A percentile compares a stretch with the other conserved stretches of the same genome.
Conservation (phyloP, 1,140 invertebrate species). For the Coenobita brevimanus region DNA sequence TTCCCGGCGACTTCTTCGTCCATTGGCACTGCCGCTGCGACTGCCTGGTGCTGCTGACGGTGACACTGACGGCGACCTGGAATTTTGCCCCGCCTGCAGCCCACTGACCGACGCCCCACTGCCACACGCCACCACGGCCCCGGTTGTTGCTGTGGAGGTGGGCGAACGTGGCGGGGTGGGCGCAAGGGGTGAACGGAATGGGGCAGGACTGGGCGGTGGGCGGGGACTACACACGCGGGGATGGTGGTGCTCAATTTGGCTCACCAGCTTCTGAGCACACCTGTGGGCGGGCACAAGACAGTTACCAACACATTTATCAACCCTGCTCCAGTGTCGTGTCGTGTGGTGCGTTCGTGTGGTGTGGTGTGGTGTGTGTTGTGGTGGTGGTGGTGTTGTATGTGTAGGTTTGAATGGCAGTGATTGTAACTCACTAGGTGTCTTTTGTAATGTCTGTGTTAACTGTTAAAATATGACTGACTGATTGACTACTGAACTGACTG, state of each 20-base stretch:
- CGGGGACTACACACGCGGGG: conserved; percentile 17
- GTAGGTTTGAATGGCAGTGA: no score
- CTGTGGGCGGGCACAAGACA: conserved; percentile 12
- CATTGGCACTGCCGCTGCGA: conserved; percentile 15
- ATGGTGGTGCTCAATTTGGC: conserved; percentile 58
- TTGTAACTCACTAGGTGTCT: no score
- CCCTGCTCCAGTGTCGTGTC: background rate
- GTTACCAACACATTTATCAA: no score
- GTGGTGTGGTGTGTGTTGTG: no score
- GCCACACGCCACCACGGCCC: background rate
- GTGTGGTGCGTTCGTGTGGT: no score
- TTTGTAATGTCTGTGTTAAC: no score
- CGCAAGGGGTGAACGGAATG: background rate
- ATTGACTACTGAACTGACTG: no score
- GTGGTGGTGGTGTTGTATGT: no score
- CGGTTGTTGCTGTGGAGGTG: background rate
- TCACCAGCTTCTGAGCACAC: conserved; percentile 58
- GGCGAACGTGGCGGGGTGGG: conserved; percentile 28
- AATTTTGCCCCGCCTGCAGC: conserved; percentile 8
- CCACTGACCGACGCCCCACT: background rate
- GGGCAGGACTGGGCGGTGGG: conserved; percentile 16
- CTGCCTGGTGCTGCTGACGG: conserved; percentile 20
- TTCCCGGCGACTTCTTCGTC: conserved; percentile 17
- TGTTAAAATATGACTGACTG: no score
- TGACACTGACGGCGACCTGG: conserved; percentile 49